Evolutionary conservation across 2,888 invertebrate species (phyloP).

Genomic region (Drosophila nigricruria): DNA sequence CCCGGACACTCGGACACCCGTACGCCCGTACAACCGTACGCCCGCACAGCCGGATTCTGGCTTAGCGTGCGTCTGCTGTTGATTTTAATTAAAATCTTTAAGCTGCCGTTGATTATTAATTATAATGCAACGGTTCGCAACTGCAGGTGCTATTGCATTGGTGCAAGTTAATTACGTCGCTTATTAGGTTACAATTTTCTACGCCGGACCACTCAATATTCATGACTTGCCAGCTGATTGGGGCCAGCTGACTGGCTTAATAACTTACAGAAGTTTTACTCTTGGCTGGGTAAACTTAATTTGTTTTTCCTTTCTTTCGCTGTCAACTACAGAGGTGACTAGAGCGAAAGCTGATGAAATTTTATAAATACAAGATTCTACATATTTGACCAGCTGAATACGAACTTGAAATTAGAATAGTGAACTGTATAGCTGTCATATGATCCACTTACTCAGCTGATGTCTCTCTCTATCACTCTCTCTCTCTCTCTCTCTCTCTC

Average conservation of each 20-base stretch:
- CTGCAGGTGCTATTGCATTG: constrained; percentile 44
- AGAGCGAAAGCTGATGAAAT: background rate
- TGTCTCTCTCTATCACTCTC: too few relatives aligned
- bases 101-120: constrained; percentile 74
- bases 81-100: constrained; percentile 71
- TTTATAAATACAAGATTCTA: background rate
- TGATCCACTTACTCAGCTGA: too few relatives aligned
- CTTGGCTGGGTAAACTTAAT: background rate
- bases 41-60: background rate
- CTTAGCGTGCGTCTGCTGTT: constrained; percentile 33
- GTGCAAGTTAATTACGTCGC: constrained; percentile 28
- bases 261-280: background rate
- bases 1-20: background rate
- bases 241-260: background rate
- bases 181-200: constrained; percentile 28
- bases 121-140: constrained; percentile 48
- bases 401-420: background rate
- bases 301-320: background rate
- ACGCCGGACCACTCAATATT: constrained; percentile 15
- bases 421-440: background rate
- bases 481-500: too few relatives aligned
- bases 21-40: background rate
- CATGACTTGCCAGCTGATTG: constrained; percentile 5
- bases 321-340: background rate
- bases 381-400: background rate